Base-by-base conservation (phyloP, 2,888 invertebrate genomes). In the Trimorus sp. region DNA sequence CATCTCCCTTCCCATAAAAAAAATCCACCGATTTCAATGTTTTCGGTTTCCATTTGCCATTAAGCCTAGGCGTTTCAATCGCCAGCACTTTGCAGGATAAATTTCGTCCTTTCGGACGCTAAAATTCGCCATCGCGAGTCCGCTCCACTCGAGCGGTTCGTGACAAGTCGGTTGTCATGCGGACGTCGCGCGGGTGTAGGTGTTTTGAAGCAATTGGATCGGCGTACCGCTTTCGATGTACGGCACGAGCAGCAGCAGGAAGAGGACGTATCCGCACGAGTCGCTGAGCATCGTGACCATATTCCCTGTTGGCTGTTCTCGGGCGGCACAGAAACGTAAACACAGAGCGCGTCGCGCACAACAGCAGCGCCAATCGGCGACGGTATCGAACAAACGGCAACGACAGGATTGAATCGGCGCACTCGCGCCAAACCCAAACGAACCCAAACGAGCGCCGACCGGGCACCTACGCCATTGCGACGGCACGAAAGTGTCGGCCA, bases 221-320 rank as follows among this genome's bases (percentile, higher is more conserved):
- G 26, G 26, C 26, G 26, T 26, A 95, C 95, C 95, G 92, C 94
- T 95, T 92, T 95, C 94, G 91, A 94, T 95, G 92, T 94, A 94
- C 88, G 95, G 94, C 90, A 94, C 93, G 90, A 95, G 93, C 90
- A 95, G 93, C 90, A 95, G 93, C 92, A 95, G 93, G 92, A 94
- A 94, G 90, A 94, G 93, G 92, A 94, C 93, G 92, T 94, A 94
- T 91, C 92, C 91, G 89, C 90, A 92, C 89, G 89, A 91, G 87
- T 90, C 91, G 89, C 90, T 90, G 87, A 89, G 87, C 91, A 91
- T 91, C 87, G 88, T 90, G 88, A 90, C 88, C 87, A 89, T 90
- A 89, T 89, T 89, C 85, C 85, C 49, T 83, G 84, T 82, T 79
- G 82, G 76, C 15, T 66, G 71, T 71, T 73, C 76, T 69, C 37